Base-by-base conservation (phyloP, 2,888 invertebrate genomes). In the Elmis aenea region DNA sequence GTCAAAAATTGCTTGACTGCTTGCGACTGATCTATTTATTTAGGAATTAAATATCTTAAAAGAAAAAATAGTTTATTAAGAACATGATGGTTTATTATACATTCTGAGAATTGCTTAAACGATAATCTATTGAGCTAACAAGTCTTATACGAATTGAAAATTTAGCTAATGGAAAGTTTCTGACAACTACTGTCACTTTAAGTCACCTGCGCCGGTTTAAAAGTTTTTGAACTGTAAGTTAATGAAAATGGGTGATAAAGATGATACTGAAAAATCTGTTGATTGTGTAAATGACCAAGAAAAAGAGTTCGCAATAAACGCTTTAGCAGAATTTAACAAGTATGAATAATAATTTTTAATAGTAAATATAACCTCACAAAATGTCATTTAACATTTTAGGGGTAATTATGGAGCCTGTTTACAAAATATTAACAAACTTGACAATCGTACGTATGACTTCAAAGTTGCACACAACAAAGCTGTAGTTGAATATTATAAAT, bases 381-480 rank as follows among this genome's bases (percentile, higher is more conserved):
- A 26, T 8, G 12, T 15, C 3, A 3, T 22, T 20, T 18, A 25
- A 26, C 9, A 21, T 61, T 61, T 33, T 34, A 69, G 69, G 43
- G 77, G 77, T 46, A 79, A 83, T 45, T 85, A 77, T 56, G 55
- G 68, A 9, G 64, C 70, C 5, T 79, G 83, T 33, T 61, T 82
- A 6, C 73, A 74, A 48, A 68, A 75, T 48, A 69, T 89, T 48
- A 76, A 72, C 42, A 82, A 83, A 59, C 62, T 90, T 42, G 81
- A 83, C 58, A 64, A 63, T 3, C 71, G 81, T 29, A 74, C 74
- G 1, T 74, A 75, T 40, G 86, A 86, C 65, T 76, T 82, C 42
- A 81, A 87, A 59, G 78, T 89, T 2, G 72, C 77, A 25, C 90
- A 90, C 57, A 94, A 95, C 61, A 85, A 84, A 67, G 82, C 85